These are phyloP conservation scores for Paratilapia polleni DNA, from an alignment of 2,113 vertebrate genomes.

Conservation along the genomic window DNA sequence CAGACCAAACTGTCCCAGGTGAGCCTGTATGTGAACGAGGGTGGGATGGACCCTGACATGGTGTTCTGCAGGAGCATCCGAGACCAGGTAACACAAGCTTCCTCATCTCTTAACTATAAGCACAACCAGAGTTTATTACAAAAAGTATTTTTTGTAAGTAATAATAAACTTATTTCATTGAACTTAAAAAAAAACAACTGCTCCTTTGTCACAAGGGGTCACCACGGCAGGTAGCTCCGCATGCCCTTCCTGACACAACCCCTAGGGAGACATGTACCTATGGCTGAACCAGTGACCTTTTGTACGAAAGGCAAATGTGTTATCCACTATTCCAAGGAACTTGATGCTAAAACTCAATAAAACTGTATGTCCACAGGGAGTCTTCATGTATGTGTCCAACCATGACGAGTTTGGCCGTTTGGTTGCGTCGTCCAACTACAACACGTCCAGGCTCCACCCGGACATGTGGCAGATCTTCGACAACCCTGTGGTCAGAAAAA, in stretches of 20 bases:
- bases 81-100: constrained; percentile 50
- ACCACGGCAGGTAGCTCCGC: no score
- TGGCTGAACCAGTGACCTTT: no score
- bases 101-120: fast-evolving
- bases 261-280: no score
- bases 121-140: neutral
- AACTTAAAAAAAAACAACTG: no score
- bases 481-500: constrained; percentile 64
- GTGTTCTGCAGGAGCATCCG: constrained; percentile 70
- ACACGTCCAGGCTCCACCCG: constrained; percentile 68
- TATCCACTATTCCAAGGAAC: no score
- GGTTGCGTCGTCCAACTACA: constrained; percentile 64
- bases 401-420: constrained; percentile 68
- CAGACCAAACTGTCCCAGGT: constrained; percentile 55
- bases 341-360: no score
- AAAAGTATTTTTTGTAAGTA: neutral
- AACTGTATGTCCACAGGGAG: constrained; percentile 40
- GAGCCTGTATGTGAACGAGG: constrained; percentile 52
- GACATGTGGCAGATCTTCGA: constrained; percentile 79
- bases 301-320: no score
- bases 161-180: neutral
- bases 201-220: no score
- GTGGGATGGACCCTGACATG: constrained; percentile 67
- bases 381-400: constrained; percentile 75
- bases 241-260: no score